Conservation (phyloP, 2,888 invertebrate species). For the Latrodectus hesperus region DNA sequence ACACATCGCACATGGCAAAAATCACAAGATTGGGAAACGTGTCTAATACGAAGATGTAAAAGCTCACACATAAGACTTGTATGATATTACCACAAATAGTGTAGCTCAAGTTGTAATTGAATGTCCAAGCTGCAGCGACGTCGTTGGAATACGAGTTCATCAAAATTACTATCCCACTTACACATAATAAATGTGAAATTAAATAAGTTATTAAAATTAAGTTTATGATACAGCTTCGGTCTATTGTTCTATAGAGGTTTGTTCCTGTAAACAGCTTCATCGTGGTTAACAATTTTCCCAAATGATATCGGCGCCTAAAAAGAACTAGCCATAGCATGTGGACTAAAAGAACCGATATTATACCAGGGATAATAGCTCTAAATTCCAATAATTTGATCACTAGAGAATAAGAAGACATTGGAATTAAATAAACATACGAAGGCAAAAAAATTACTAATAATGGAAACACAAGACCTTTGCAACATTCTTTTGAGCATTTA, state of each 20-base stretch:
- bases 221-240: not conserved
- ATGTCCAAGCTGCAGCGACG: not conserved
- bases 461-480: not conserved
- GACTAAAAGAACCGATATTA: not conserved
- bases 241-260: too few species aligned
- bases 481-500: not conserved
- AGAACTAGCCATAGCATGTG: constrained; percentile 1
- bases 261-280: not conserved
- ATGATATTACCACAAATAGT: not conserved
- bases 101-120: too few species aligned
- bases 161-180: not conserved
- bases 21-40: not conserved
- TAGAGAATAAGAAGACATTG: not conserved
- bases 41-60: not conserved
- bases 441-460: not conserved
- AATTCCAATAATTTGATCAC: not conserved
- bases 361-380: not conserved
- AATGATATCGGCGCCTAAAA: not conserved
- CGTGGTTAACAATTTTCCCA: not conserved
- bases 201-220: not conserved
- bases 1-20: not conserved
- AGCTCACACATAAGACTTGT: not conserved
- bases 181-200: not conserved
- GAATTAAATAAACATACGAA: not conserved
- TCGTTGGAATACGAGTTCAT: not conserved